A percentile compares a stretch with the other conserved stretches of the same genome.
Conservation (phyloP, 2,113 vertebrate genomes). For the Hyla sarda region DNA sequence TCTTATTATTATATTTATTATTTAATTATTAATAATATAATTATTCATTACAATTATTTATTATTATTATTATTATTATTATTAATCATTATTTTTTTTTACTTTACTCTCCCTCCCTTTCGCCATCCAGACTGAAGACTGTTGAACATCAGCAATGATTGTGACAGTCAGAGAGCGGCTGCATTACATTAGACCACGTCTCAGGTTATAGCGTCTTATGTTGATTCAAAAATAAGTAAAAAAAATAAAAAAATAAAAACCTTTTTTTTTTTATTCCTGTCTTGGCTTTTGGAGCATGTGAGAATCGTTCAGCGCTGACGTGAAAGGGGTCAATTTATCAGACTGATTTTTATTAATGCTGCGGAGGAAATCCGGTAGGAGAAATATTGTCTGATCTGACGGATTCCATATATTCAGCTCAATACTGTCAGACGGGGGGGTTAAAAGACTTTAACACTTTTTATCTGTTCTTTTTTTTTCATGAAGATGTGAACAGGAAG, state of each 20-base stretch:
- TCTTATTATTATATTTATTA: too few relatives aligned
- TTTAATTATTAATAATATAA: not conserved
- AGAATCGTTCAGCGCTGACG: not conserved
- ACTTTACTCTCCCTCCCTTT: not conserved
- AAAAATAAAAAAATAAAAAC: too few relatives aligned
- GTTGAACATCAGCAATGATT: not conserved
- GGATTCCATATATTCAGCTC: slow-evolving; percentile 39
- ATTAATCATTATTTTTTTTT: not conserved
- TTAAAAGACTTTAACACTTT: slow-evolving; percentile 30
- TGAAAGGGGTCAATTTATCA: slow-evolving; percentile 49
- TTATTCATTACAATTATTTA: not conserved
- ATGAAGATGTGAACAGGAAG: not conserved
- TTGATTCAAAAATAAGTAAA: slow-evolving; percentile 24
- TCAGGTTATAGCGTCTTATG: slow-evolving; percentile 12
- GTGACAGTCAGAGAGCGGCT: not conserved
- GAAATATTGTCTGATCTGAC: slow-evolving; percentile 25
- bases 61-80: not conserved
- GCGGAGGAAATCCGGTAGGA: slow-evolving; percentile 8
- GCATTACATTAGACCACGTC: not conserved
- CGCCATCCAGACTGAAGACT: too few relatives aligned
- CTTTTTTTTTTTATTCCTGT: not conserved
- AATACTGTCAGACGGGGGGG: slow-evolving; percentile 37
- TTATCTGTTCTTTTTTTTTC: not conserved
- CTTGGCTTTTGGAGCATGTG: not conserved
- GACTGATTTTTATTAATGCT: slow-evolving; percentile 51